phyloP scores from a whole-genome alignment of 2,797 vertebrate species.

The Karalla daura region DNA sequence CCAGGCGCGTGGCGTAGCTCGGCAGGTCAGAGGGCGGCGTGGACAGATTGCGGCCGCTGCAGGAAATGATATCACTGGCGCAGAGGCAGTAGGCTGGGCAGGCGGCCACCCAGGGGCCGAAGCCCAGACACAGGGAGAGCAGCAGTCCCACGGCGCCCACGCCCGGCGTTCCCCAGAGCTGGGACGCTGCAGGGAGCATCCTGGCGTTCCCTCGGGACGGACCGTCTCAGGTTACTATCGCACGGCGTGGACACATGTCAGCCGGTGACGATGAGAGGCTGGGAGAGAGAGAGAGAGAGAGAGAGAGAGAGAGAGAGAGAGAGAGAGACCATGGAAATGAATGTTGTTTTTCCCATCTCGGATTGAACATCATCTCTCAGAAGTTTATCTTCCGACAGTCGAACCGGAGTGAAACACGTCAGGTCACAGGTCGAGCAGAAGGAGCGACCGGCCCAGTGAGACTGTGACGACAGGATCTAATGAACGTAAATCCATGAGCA shows the following conservation, averaged over 20 bases:
- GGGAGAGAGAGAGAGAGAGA: slow-evolving; percentile 20
- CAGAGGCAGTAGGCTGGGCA: slow-evolving; percentile 90
- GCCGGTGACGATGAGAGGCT: slow-evolving; percentile 6
- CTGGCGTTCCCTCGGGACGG: slow-evolving; percentile 54
- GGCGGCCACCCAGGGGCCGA: slow-evolving; percentile 69
- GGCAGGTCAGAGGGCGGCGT: slow-evolving; percentile 84
- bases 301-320: slow-evolving; percentile 18
- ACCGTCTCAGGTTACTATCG: slow-evolving; percentile 70
- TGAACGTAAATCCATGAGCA: slow-evolving; percentile 20
- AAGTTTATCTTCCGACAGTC: too few relatives aligned
- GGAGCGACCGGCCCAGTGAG: background rate
- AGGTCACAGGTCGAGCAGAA: background rate
- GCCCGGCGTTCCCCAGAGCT: slow-evolving; percentile 17
- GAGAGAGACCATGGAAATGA: slow-evolving; percentile 18
- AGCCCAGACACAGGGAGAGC: slow-evolving; percentile 75
- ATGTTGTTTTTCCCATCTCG: too few relatives aligned
- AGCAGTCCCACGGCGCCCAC: slow-evolving; percentile 77
- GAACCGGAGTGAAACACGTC: background rate
- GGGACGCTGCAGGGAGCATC: slow-evolving; percentile 59
- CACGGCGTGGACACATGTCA: slow-evolving; percentile 58
- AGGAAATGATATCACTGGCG: slow-evolving; percentile 91
- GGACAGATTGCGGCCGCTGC: slow-evolving; percentile 89
- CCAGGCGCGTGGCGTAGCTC: slow-evolving; percentile 85
- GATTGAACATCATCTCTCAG: too few relatives aligned
- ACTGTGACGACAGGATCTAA: background rate